Percentiles rank a stretch among this genome's conserved stretches.
These are phyloP conservation scores for Nemoura dubitans DNA, from an alignment of 2,888 invertebrate genomes.

Conservation along the genomic window DNA sequence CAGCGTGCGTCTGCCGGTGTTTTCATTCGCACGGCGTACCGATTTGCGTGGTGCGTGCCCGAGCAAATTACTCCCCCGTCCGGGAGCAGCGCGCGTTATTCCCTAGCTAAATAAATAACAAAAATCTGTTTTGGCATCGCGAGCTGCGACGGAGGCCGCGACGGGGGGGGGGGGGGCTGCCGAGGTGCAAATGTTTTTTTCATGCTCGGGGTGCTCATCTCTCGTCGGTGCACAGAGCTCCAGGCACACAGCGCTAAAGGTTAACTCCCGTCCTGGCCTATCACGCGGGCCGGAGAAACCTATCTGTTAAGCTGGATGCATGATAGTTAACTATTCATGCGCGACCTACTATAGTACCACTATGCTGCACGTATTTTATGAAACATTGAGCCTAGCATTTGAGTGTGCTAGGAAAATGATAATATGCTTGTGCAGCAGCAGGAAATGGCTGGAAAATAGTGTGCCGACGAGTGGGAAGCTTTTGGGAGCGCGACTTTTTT, in stretches of 20 bases:
- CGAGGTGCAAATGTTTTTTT: not conserved
- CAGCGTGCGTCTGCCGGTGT: not conserved
- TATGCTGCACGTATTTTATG: not conserved
- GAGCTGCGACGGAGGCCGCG: too few species aligned
- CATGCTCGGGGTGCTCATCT: not conserved
- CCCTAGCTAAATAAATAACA: slow-evolving; percentile 7
- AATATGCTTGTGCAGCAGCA: not conserved
- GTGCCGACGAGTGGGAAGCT: too few species aligned
- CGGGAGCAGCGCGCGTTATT: not conserved
- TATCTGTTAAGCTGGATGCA: not conserved
- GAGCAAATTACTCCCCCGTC: not conserved
- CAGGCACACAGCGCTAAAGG: not conserved
- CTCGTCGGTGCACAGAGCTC: not conserved
- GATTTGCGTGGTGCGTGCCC: not conserved
- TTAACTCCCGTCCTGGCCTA: not conserved
- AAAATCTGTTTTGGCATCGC: not conserved
- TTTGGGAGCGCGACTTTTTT: too few species aligned
- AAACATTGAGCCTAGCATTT: not conserved
- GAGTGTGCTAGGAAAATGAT: not conserved
- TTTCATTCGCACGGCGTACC: not conserved
- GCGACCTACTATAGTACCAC: not conserved
- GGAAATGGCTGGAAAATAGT: too few species aligned
- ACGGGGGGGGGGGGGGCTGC: too few species aligned
- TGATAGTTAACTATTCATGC: not conserved
- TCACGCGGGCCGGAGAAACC: not conserved